Percentiles rank a stretch among this genome's conserved stretches.
Conservation (phyloP, 2,113 vertebrate species). For the Crotalus viridis region DNA sequence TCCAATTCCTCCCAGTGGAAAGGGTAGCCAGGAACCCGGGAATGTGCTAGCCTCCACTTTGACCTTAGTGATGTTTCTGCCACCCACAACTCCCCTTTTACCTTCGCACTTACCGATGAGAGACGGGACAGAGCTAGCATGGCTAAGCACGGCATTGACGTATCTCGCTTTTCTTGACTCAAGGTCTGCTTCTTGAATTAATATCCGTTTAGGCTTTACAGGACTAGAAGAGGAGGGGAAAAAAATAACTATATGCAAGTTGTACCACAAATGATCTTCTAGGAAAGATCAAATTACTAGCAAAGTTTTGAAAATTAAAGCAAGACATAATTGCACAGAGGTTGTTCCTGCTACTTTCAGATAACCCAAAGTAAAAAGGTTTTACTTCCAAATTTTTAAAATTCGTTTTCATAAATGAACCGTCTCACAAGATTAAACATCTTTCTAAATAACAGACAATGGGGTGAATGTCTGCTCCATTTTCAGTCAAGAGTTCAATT, state of each 20-base stretch:
- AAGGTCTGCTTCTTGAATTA: slow-evolving; percentile 45
- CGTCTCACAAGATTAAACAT: not conserved
- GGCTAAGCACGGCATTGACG: slow-evolving; percentile 36
- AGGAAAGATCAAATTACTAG: not conserved
- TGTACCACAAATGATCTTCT: not conserved
- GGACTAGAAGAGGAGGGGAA: slow-evolving; percentile 15
- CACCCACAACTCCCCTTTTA: not conserved
- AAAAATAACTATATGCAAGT: not conserved
- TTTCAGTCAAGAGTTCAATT: not conserved
- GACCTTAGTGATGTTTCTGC: not conserved
- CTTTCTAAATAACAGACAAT: not conserved
- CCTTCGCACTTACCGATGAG: slow-evolving; percentile 51
- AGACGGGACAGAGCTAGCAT: slow-evolving; percentile 26
- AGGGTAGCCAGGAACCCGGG: not conserved
- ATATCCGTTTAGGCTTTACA: slow-evolving; percentile 34
- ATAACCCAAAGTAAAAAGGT: not conserved
- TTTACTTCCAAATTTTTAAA: not conserved
- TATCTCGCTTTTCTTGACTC: slow-evolving; percentile 54
- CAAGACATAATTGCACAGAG: not conserved
- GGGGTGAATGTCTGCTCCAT: not conserved
- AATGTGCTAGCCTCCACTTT: too few species aligned
- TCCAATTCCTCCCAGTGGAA: too few species aligned
- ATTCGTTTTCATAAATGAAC: not conserved
- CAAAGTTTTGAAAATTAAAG: too few species aligned
- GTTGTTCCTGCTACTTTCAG: not conserved